Evolutionary conservation across 2,888 invertebrate species (phyloP), one percentile per base, ranked within the genome.

Genomic region (Scotopteryx bipunctaria): DNA sequence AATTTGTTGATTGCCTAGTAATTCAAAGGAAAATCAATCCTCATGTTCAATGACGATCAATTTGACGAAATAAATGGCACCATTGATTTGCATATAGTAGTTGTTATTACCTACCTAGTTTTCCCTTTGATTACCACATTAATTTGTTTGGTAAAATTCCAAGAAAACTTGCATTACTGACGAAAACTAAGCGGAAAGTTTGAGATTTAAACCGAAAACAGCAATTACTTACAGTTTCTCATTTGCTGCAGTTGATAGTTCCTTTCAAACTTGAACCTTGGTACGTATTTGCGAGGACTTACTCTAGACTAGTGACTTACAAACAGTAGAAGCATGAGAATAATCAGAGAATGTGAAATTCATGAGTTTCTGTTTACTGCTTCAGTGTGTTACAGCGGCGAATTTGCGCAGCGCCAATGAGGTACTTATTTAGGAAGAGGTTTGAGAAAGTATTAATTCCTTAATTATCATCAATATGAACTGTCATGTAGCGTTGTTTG

Each of bases 191-290:
- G 48, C 48, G 16, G 21, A 38, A 44, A 44, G 35, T 48, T 48
- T 9, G n/a, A 14, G 21, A 31, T 42, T 31, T 31, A 19, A 31
- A 42, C 36, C 46, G 32, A 55, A 45, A 49, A 42, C 49, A 27
- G 44, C 43, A 46, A 49, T 49, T 45, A 51, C 46, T 53, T 46
- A 47, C 29, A 57, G 46, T 49, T 46, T 48, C 52, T 50, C 53
- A 48, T 45, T 41, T 31, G 31, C 45, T 55, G 52, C 51, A 47
- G 40, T 47, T 49, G 36, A 46, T 46, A 50, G 43, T 55, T 55
- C 32, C 31, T 42, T 47, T 42, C 44, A 45, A 55, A 55, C 41
- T 56, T 51, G 17, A 38, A 56, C 41, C 37, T n/a, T n/a, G n/a
- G 25, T 31, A 29, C n/a, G 13, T 44, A 45, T 51, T 59, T 47